phyloP scores from a whole-genome alignment of 2,113 vertebrate genomes.

The Trogon melanurus region DNA sequence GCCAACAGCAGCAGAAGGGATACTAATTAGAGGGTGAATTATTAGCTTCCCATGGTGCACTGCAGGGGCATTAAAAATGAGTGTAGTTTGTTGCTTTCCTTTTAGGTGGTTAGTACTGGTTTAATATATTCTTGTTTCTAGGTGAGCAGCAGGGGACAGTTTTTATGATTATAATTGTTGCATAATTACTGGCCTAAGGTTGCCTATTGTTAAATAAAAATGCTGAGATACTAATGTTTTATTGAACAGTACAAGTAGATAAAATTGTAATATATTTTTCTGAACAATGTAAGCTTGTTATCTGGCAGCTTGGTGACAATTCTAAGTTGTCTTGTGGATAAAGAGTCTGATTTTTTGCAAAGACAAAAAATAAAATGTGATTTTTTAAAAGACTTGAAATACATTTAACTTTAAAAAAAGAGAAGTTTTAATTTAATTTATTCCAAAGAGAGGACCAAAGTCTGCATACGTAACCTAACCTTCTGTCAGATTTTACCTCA shows the following conservation, averaged over 20 bases:
- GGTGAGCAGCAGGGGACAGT: constrained; percentile 81
- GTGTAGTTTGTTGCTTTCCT: constrained; percentile 76
- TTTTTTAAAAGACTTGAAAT: neutral
- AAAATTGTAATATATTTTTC: constrained; percentile 80
- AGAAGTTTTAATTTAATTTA: neutral
- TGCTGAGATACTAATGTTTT: constrained; percentile 82
- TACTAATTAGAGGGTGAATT: constrained; percentile 89
- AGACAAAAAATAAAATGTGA: constrained; percentile 27
- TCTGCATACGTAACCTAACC: neutral
- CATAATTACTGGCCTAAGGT: constrained; percentile 85
- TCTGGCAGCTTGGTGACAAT: constrained; percentile 71
- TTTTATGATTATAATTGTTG: constrained; percentile 87
- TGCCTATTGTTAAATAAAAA: constrained; percentile 86
- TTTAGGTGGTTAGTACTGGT: constrained; percentile 71
- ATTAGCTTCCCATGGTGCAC: constrained; percentile 88
- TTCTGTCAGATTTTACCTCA: neutral
- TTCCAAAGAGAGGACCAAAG: neutral
- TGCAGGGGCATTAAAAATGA: constrained; percentile 86
- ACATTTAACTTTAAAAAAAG: neutral
- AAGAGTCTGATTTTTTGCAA: constrained; percentile 5
- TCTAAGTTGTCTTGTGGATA: constrained; percentile 37
- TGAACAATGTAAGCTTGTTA: constrained; percentile 72
- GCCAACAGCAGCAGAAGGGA: constrained; percentile 82
- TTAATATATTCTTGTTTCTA: constrained; percentile 86
- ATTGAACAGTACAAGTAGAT: constrained; percentile 80